Percentiles rank a stretch among this genome's conserved stretches.
Evolutionary conservation across 1,140 invertebrate genomes (phyloP).

Genomic region (Habropoda laboriosa): DNA sequence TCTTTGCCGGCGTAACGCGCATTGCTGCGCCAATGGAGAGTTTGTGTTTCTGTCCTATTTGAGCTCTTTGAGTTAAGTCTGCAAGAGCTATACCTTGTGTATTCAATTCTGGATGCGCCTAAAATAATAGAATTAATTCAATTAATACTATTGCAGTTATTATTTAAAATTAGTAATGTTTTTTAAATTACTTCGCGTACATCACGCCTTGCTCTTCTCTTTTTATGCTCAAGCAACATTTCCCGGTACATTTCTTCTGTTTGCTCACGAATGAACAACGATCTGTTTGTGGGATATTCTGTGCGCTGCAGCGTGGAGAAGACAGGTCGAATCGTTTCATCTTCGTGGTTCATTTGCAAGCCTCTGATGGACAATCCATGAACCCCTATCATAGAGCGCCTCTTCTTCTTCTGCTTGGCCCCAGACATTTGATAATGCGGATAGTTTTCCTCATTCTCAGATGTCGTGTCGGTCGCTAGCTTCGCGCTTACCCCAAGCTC

Average conservation of each 20-base stretch:
- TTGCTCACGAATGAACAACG: slow-evolving; percentile 80
- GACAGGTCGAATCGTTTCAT: slow-evolving; percentile 79
- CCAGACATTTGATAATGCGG: slow-evolving; percentile 82
- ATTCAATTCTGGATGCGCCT: slow-evolving; percentile 84
- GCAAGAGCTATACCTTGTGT: slow-evolving; percentile 83
- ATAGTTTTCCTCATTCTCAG: slow-evolving; percentile 81
- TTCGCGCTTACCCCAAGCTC: slow-evolving; percentile 73
- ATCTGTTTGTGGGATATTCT: slow-evolving; percentile 81
- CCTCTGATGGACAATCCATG: slow-evolving; percentile 77
- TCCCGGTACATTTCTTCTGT: slow-evolving; percentile 87
- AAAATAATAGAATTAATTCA: slow-evolving; percentile 52
- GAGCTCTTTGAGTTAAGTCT: slow-evolving; percentile 83
- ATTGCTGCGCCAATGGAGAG: slow-evolving; percentile 63
- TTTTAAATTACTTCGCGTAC: slow-evolving; percentile 70
- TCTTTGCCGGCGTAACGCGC: slow-evolving; percentile 73
- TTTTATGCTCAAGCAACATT: slow-evolving; percentile 86
- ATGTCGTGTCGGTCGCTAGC: slow-evolving; percentile 76
- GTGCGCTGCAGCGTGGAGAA: slow-evolving; percentile 81
- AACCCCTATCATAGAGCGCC: slow-evolving; percentile 85
- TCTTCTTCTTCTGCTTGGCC: slow-evolving; percentile 84
- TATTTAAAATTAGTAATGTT: slow-evolving; percentile 3
- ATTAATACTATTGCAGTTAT: slow-evolving; percentile 61
- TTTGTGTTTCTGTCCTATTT: slow-evolving; percentile 80
- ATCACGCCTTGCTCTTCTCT: slow-evolving; percentile 83
- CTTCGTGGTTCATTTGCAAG: slow-evolving; percentile 73